These are phyloP conservation scores for Drosophila sulfurigaster DNA, from an alignment of 1,140 invertebrate genomes.

Conservation along the genomic window DNA sequence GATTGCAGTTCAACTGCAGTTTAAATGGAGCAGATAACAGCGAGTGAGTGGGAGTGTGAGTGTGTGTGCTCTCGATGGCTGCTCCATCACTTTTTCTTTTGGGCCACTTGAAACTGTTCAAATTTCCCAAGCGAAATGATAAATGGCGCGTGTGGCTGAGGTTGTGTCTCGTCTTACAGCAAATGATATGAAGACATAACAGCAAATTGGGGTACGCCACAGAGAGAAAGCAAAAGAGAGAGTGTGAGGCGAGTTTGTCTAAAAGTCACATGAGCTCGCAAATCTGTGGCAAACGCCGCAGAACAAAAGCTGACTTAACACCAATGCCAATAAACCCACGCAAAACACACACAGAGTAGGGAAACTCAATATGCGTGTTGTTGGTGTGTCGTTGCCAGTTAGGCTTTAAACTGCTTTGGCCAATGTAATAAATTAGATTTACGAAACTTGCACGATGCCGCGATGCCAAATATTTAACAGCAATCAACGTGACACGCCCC, in stretches of 20 bases:
- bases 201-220: conserved; percentile 59
- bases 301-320: conserved; percentile 54
- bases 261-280: conserved; percentile 53
- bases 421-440: conserved; percentile 80
- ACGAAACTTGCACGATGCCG: conserved; percentile 63
- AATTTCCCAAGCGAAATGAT: conserved; percentile 59
- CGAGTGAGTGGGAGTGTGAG: not conserved
- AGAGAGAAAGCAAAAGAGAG: not conserved
- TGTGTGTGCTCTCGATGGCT: not conserved
- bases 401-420: conserved; percentile 65
- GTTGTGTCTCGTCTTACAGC: conserved; percentile 38
- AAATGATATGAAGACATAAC: conserved; percentile 74
- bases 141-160: conserved; percentile 49
- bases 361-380: conserved; percentile 40
- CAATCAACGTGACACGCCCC: conserved; percentile 62
- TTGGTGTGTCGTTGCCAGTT: conserved; percentile 40
- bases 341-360: conserved; percentile 10
- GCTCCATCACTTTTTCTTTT: conserved; percentile 25
- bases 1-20: conserved; percentile 80
- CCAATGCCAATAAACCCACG: conserved; percentile 41
- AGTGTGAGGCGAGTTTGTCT: conserved; percentile 10
- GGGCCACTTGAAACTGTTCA: conserved; percentile 61
- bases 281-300: conserved; percentile 40
- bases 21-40: conserved; percentile 50
- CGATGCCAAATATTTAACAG: conserved; percentile 75